phyloP scores from a whole-genome alignment of 2,888 invertebrate species.

The Drosophila ochracea region DNA sequence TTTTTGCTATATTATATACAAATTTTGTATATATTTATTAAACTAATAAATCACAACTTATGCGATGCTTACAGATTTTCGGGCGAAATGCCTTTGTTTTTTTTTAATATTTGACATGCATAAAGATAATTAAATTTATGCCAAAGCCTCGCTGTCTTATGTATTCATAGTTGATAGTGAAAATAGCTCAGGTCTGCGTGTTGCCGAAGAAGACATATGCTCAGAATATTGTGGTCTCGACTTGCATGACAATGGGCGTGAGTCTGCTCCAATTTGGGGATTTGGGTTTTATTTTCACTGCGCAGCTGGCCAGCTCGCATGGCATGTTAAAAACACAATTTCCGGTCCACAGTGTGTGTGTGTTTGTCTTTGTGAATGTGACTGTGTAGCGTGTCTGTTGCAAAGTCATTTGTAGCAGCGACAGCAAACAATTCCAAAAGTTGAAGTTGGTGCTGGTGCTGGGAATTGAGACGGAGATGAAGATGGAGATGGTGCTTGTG shows the following conservation, averaged over 20 bases:
- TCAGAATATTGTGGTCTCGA: constrained; percentile 33
- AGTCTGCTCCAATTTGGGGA: constrained; percentile 56
- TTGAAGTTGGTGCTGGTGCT: constrained; percentile 1
- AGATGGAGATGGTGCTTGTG: constrained; percentile 10
- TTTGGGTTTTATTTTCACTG: constrained; percentile 37
- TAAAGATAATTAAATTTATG: neutral
- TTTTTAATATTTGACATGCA: neutral
- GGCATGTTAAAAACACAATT: constrained; percentile 43
- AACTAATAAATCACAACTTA: neutral
- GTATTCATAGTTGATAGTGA: neutral
- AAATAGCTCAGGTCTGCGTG: constrained; percentile 9
- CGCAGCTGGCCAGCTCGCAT: constrained; percentile 22
- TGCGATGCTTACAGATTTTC: neutral
- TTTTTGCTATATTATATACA: neutral
- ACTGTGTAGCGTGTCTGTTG: constrained; percentile 61
- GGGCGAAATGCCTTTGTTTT: neutral
- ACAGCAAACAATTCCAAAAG: constrained; percentile 35
- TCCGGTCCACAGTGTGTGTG: constrained; percentile 28
- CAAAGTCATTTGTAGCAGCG: constrained; percentile 46
- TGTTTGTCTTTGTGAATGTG: constrained; percentile 45
- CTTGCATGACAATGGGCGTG: constrained; percentile 29
- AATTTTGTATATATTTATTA: neutral
- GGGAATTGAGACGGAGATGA: neutral
- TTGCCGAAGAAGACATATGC: constrained; percentile 12
- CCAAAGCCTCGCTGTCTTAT: neutral